Base-by-base conservation (phyloP, 2,797 vertebrate species). In the Lutjanus argentimaculatus region DNA sequence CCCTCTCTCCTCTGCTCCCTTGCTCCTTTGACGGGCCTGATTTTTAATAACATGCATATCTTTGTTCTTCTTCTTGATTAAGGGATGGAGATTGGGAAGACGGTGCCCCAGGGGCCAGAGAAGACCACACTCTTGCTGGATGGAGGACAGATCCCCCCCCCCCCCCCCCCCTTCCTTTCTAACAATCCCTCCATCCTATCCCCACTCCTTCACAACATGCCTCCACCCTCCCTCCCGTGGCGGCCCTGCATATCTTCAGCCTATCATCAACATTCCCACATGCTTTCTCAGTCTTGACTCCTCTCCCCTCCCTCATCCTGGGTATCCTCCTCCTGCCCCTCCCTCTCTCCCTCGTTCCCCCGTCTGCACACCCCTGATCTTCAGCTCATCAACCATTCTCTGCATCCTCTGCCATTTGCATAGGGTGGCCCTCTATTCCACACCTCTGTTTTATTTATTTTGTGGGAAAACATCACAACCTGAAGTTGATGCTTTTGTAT, bases 61-160 rank as follows among this genome's bases (percentile, higher is more conserved):
- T 93, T 91, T 92, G 88, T 93, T 91, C 91, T 71, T 81, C 48
- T 71, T 83, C 86, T 84, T 92, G 89, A 93, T 93, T 89, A 93
- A 92, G 86, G 77, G 86, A 84, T 88, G 79, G 67, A 77, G 80
- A 92, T 78, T 74, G 76, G 65, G 72, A 86, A 67, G 83, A 80
- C 64, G 30, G 74, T 42, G 86, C 90, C 80, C 45, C 72, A 52
- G 90, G 91, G 86, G 71, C 77, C 22, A 72, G 58, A 25, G 72
- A 85, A 71, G 79, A 83, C 80, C 84, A 84, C 85, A 83, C 72
- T 85, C 45, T 63, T 63, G 64, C 79, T 64, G 63, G 21, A 87
- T 74, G 63, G 79, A 88, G 66, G 84, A 84, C 67, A 71, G 72
- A 79, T 52, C 51, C 66, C 15, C 68, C 63, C 49, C 15, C 65